phyloP scores from a whole-genome alignment of 2,113 vertebrate species.

The Dasyprocta punctata region DNA sequence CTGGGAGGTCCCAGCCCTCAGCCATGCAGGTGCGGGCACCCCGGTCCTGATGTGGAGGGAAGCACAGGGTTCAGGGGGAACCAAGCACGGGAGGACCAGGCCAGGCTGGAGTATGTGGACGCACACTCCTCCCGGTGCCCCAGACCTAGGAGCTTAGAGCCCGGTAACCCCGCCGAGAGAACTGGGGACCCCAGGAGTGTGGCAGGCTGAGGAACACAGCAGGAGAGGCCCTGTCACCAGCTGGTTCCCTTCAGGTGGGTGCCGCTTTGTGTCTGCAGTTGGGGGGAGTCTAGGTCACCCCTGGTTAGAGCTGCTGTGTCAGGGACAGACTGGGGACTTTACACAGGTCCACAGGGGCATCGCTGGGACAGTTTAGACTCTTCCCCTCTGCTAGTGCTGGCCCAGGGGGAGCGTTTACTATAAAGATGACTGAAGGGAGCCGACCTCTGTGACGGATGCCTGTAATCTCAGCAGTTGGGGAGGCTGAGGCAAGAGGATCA shows the following conservation, averaged over 20 bases:
- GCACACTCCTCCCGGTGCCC: neutral
- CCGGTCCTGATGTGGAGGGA: rapidly evolving
- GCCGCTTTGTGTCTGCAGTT: neutral
- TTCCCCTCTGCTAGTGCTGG: neutral
- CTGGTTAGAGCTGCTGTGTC: neutral
- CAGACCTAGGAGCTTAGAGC: neutral
- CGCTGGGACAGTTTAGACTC: neutral
- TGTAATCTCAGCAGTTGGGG: neutral
- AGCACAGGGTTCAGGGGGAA: neutral
- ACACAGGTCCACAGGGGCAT: too few species aligned
- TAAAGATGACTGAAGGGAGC: neutral
- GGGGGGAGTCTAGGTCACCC: neutral
- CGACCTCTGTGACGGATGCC: neutral
- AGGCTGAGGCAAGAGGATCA: too few species aligned
- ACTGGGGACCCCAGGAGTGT: neutral
- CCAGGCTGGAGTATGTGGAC: too few species aligned
- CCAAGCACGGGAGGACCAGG: too few species aligned
- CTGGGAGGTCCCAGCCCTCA: neutral
- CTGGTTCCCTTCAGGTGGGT: neutral
- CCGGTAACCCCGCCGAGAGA: neutral
- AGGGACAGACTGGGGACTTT: neutral
- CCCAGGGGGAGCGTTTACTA: neutral
- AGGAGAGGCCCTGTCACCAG: neutral
- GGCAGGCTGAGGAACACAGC: neutral
- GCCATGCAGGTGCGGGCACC: neutral